Percentiles rank a stretch among this genome's conserved stretches.
These are phyloP conservation scores for Trichomalopsis sarcophagae DNA, from an alignment of 1,140 invertebrate genomes.

Conservation along the genomic window DNA sequence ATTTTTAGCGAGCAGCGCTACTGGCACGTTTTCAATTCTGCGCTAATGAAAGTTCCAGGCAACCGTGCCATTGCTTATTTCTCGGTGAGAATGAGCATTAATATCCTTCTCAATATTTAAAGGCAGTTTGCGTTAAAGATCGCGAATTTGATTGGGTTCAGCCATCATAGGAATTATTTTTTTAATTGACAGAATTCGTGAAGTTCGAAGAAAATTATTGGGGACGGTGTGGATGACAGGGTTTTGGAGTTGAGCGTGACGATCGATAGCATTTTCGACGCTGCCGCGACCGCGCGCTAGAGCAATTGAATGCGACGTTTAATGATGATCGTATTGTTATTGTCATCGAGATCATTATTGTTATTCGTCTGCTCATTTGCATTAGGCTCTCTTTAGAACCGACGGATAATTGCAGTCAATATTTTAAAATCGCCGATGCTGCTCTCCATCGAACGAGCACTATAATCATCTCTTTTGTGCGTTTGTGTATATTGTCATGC, in stretches of 20 bases:
- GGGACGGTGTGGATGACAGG: neutral
- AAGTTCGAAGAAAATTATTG: neutral
- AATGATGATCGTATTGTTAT: neutral
- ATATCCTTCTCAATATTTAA: neutral
- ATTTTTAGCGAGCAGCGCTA: neutral
- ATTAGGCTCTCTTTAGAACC: neutral
- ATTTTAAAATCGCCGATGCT: neutral
- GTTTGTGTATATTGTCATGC: too few relatives aligned
- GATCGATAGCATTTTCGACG: conserved; percentile 28
- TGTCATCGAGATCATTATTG: neutral
- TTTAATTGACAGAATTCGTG: too few relatives aligned
- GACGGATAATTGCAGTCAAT: neutral
- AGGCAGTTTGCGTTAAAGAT: too few relatives aligned
- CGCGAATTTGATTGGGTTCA: too few relatives aligned
- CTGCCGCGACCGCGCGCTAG: neutral
- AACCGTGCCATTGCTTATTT: neutral
- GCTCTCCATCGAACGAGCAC: neutral
- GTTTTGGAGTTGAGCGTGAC: neutral
- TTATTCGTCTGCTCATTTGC: conserved; percentile 27
- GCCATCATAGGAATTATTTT: too few relatives aligned
- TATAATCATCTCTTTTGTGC: too few relatives aligned
- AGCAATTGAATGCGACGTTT: conserved; percentile 16
- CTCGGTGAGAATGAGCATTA: neutral
- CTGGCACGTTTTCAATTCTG: neutral
- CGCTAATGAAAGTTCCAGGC: neutral